Percentiles rank a stretch among this genome's conserved stretches.
These are phyloP conservation scores for Chironomus striatipennis DNA, from an alignment of 1,140 invertebrate species.

Conservation along the genomic window DNA sequence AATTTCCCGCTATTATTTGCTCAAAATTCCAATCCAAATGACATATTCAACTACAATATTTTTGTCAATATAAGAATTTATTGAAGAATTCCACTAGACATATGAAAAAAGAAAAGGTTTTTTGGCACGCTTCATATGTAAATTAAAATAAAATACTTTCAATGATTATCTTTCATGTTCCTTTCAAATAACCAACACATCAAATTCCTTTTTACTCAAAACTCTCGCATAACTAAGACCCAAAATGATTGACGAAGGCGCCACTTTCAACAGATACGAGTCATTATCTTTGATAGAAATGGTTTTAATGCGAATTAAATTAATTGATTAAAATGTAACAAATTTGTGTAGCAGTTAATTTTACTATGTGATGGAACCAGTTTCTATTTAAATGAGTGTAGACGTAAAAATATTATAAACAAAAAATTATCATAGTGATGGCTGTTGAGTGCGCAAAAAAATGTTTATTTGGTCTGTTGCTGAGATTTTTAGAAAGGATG, in stretches of 20 bases:
- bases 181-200: too few relatives aligned
- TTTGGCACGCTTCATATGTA: slow-evolving; percentile 11
- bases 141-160: slow-evolving; percentile 9
- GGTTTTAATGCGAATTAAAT: background rate
- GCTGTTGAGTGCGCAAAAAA: too few relatives aligned
- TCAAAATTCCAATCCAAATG: background rate
- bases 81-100: background rate
- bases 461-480: too few relatives aligned
- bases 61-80: background rate
- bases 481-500: too few relatives aligned
- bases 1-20: background rate
- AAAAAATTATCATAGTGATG: too few relatives aligned
- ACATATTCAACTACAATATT: background rate
- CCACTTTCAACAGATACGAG: background rate
- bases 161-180: background rate
- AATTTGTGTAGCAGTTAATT: too few relatives aligned
- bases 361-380: too few relatives aligned
- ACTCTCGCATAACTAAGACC: background rate
- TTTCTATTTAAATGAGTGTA: too few relatives aligned
- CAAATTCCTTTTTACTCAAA: background rate
- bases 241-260: background rate
- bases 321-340: background rate
- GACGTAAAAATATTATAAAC: too few relatives aligned
- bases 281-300: background rate
- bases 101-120: background rate